Percentiles rank a stretch among this genome's conserved stretches.
phyloP scores from a whole-genome alignment of 2,797 vertebrate genomes.

The Gambelia wislizenii region DNA sequence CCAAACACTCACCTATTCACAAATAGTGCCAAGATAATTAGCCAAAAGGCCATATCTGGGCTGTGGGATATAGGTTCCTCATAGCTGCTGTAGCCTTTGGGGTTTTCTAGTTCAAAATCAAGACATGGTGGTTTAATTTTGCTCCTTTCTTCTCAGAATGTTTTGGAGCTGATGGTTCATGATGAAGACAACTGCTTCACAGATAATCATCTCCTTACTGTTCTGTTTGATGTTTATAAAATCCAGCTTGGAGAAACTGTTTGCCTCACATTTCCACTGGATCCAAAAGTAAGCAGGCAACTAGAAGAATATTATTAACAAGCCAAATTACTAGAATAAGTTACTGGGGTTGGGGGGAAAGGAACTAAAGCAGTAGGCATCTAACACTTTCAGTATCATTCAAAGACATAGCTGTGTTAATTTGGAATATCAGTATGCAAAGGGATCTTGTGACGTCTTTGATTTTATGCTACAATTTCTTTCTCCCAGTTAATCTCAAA shows the following conservation, averaged over 20 bases:
- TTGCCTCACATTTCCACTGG: slow-evolving; percentile 77
- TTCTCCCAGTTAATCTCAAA: too few relatives aligned
- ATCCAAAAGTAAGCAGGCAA: slow-evolving; percentile 73
- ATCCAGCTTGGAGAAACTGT: slow-evolving; percentile 79
- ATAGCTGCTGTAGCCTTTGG: background rate
- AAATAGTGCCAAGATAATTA: background rate
- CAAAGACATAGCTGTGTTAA: too few relatives aligned
- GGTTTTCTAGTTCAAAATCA: background rate
- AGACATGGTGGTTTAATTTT: slow-evolving; percentile 13
- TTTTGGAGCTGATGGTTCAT: slow-evolving; percentile 84
- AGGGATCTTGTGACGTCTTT: too few relatives aligned
- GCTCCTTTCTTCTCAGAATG: slow-evolving; percentile 77
- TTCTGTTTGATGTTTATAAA: slow-evolving; percentile 83
- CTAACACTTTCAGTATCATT: background rate
- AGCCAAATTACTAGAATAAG: background rate
- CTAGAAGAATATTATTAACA: slow-evolving; percentile 4
- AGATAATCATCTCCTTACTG: slow-evolving; percentile 76
- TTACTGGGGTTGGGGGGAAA: background rate
- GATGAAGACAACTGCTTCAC: slow-evolving; percentile 76
- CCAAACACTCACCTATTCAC: background rate
- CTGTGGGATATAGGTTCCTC: background rate
- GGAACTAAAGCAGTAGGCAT: background rate
- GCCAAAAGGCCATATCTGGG: background rate
- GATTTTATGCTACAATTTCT: too few relatives aligned
- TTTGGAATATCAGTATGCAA: too few relatives aligned